A percentile compares a stretch with the other conserved stretches of the same genome.
Evolutionary conservation across 2,113 vertebrate species (phyloP).

Genomic region (Cercocebus atys): DNA sequence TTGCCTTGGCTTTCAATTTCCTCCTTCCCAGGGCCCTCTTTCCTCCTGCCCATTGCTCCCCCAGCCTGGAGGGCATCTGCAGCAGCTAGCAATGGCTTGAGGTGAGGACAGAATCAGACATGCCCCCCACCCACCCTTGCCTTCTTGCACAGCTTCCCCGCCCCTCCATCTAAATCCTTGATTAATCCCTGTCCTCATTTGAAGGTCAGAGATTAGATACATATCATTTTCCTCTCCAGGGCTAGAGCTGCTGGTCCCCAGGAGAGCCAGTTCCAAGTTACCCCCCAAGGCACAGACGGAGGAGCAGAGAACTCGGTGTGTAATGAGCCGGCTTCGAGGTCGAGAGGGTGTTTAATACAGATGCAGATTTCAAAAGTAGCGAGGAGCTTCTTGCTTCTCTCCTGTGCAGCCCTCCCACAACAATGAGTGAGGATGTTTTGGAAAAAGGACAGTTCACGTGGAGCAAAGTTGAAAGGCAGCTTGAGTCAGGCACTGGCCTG

Average conservation of each 20-base stretch:
- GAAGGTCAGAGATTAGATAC: conserved; percentile 56
- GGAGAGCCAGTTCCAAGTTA: not conserved
- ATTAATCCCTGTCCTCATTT: not conserved
- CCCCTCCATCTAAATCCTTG: not conserved
- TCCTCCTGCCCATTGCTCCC: no score
- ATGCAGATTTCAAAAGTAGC: not conserved
- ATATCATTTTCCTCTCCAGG: not conserved
- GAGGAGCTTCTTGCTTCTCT: not conserved
- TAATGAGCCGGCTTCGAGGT: not conserved
- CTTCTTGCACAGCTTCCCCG: accelerated
- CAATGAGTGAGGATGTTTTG: not conserved
- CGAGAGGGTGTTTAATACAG: not conserved
- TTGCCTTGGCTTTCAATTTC: not conserved
- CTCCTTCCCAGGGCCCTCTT: not conserved
- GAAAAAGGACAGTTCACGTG: accelerated
- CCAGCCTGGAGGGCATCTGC: not conserved
- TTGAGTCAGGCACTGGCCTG: not conserved
- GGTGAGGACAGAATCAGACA: not conserved
- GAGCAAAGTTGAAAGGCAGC: not conserved
- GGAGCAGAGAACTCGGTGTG: not conserved
- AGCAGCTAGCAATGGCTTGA: no score
- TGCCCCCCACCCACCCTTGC: not conserved
- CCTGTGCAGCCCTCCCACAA: accelerated
- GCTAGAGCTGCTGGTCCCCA: not conserved
- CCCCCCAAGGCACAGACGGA: not conserved